Evolutionary conservation across 1,140 invertebrate species (phyloP).

Genomic region (Zaprionus davidi): DNA sequence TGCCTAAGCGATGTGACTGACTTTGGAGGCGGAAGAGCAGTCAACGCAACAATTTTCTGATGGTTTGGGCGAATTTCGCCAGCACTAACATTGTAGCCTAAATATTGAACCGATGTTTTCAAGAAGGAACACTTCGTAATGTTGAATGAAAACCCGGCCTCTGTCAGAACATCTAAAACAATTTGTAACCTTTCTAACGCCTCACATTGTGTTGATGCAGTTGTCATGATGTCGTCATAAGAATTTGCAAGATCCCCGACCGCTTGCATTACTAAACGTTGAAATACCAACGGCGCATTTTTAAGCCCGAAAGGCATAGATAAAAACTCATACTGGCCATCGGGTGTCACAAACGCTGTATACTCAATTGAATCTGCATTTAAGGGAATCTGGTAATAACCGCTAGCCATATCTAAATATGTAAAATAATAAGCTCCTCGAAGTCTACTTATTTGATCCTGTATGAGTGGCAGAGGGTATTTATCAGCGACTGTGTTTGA

Average conservation of each 20-base stretch:
- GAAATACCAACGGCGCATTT: background rate
- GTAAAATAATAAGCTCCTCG: constrained; percentile 2
- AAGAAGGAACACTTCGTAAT: constrained; percentile 14
- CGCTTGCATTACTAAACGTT: constrained; percentile 21
- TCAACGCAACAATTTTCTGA: no score
- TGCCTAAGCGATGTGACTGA: no score
- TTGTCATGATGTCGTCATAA: constrained; percentile 39
- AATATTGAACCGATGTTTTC: background rate
- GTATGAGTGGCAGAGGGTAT: constrained; percentile 35
- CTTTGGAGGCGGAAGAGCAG: no score
- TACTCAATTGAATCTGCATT: constrained; percentile 29
- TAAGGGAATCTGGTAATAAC: constrained; percentile 29
- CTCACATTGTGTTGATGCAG: constrained; percentile 23
- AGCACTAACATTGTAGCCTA: no score
- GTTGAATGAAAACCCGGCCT: constrained; percentile 18
- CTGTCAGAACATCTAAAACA: constrained; percentile 5
- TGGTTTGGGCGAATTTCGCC: no score
- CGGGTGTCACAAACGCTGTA: constrained; percentile 21
- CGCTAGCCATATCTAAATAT: constrained; percentile 3
- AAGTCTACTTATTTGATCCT: constrained; percentile 38
- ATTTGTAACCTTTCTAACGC: constrained; percentile 27
- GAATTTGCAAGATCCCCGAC: constrained; percentile 32
- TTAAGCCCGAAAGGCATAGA: background rate
- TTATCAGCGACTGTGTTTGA: constrained; percentile 27
- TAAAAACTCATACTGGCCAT: constrained; percentile 1